Percentiles rank a stretch among this genome's conserved stretches.
These are phyloP conservation scores for Dasyurus viverrinus DNA, from an alignment of 2,113 vertebrate species.

Conservation along the genomic window DNA sequence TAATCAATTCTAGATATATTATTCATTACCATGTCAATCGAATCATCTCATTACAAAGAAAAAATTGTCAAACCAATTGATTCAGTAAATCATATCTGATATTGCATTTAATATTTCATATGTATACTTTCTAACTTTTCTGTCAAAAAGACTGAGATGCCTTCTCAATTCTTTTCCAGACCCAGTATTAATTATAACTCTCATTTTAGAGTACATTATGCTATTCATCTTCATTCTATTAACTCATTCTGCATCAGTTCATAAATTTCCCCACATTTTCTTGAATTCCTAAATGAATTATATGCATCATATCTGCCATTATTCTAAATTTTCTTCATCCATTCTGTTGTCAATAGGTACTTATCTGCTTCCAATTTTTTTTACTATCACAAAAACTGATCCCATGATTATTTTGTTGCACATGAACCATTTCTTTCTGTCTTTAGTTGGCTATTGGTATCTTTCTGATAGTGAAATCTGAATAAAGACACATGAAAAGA, in stretches of 20 bases:
- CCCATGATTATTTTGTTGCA: neutral
- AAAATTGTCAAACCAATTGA: neutral
- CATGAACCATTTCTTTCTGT: neutral
- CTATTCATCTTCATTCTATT: neutral
- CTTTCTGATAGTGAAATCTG: neutral
- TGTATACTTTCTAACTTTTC: neutral
- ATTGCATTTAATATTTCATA: neutral
- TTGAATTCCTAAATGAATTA: neutral
- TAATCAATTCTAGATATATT: neutral
- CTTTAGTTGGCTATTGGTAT: neutral
- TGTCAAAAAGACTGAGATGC: neutral
- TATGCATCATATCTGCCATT: neutral
- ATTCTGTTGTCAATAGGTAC: neutral
- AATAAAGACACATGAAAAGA: neutral
- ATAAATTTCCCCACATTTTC: neutral
- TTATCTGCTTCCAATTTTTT: neutral
- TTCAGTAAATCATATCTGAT: neutral
- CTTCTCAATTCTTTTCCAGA: neutral
- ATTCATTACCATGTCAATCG: neutral
- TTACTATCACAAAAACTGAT: neutral
- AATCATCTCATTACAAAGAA: neutral
- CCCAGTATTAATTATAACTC: neutral
- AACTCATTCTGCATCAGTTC: neutral
- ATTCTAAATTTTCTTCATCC: neutral
- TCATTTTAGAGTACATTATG: neutral